Conservation (phyloP, 37 sponge, comb jelly and placozoan species). For the Eunapius fragilis region DNA sequence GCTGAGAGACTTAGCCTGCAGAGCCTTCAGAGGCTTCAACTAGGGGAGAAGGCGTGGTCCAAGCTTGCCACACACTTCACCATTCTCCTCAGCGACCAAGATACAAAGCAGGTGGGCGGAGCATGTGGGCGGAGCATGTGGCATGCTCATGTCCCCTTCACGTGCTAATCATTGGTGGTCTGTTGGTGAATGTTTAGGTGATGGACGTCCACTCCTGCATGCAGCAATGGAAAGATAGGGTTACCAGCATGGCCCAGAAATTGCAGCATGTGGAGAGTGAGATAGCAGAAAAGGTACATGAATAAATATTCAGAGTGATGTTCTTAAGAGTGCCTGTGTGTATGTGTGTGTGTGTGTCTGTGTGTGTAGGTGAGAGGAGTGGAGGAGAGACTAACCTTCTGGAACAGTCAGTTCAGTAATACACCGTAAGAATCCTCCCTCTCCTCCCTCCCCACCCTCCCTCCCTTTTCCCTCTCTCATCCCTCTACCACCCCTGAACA, state of each 20-base stretch:
- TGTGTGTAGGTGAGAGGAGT: constrained; percentile 51
- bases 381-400: constrained; percentile 36
- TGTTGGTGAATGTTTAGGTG: too few relatives aligned
- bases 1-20: constrained; percentile 3
- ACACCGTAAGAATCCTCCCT: constrained; percentile 17
- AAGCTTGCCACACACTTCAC: constrained; percentile 87
- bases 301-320: background rate
- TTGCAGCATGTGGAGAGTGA: constrained; percentile 45
- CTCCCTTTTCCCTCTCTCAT: too few relatives aligned
- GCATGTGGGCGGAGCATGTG: background rate
- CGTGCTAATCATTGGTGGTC: too few relatives aligned
- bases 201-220: constrained; percentile 57
- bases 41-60: constrained; percentile 88
- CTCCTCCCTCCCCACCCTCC: background rate
- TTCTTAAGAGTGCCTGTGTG: background rate
- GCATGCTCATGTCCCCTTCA: background rate
- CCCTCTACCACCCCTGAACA: background rate
- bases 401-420: constrained; percentile 43
- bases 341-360: background rate
- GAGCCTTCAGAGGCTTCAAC: constrained; percentile 79
- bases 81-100: constrained; percentile 70
- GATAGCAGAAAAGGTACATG: constrained; percentile 57
- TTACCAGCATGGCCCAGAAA: constrained; percentile 11
- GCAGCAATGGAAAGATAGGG: constrained; percentile 54
- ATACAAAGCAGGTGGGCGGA: constrained; percentile 76